Base-by-base conservation (phyloP, 1,140 invertebrate species). In the Drosophila obscura region DNA sequence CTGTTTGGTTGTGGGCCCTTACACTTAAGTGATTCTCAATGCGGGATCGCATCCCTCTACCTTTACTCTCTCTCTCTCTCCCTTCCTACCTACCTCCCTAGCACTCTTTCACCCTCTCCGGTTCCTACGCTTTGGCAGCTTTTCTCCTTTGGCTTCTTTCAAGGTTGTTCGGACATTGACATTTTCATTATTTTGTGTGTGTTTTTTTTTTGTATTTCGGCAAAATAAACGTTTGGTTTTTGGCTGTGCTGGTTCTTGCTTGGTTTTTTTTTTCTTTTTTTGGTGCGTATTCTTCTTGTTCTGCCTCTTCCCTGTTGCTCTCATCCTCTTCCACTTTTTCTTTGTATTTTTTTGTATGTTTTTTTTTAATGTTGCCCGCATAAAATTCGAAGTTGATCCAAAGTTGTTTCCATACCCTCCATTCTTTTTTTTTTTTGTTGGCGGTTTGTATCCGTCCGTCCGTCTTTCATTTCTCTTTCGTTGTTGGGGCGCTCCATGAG, bases 101-200 rank as follows among this genome's bases (percentile, higher is more conserved):
- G 4, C 11, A 35, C 31, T 35, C 48, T 66, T 58, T 77, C 49
- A 58, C 58, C 68, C 68, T 50, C 72, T 58, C 49, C 63, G 52
- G 35, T 60, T 68, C 49, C 57, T 13, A 39, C 72, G 22, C 60
- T 53, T 66, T 78, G 69, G 73, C 76, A 75, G 82, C 74, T 87
- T 85, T 85, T 87, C 82, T 85, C 82, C 89, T 91, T 82, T 91
- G 89, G 77, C 75, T 90, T 90, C 89, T 90, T 90, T 91, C 89
- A 91, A 91, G 89, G 89, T 91, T 91, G 89, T 89, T 90, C 89
- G 89, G 84, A 84, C 89, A 90, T 91, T 91, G 89, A 91, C 89
- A 90, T 90, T 91, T 80, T 81, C 80, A 89, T 85, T 90, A 85
- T 82, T 90, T 57, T 64, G 51, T 57, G 64, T 6, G 50, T 68